These are phyloP conservation scores for Hirtodrosophila histrioides DNA, from an alignment of 2,888 invertebrate species.

Conservation along the genomic window DNA sequence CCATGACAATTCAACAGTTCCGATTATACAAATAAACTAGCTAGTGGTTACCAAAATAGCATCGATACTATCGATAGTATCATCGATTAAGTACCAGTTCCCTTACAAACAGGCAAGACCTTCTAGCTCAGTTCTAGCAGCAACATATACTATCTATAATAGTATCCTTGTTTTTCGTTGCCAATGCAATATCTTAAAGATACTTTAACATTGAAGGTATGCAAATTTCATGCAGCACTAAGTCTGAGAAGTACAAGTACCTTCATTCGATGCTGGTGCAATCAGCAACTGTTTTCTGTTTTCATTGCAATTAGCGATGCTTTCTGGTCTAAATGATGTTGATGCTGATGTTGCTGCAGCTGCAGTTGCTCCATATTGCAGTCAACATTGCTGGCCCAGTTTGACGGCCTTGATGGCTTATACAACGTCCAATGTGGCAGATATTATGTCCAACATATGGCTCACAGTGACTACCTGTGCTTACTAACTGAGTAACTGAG, in stretches of 20 bases:
- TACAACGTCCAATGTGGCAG: conserved; percentile 4
- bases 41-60: too few species aligned
- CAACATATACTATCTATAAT: too few species aligned
- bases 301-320: conserved; percentile 59
- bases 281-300: conserved; percentile 70
- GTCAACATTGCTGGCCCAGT: conserved; percentile 7
- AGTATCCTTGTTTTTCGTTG: too few species aligned
- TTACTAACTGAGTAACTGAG: background rate
- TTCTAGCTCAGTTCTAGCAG: too few species aligned
- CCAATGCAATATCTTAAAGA: too few species aligned
- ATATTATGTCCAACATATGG: conserved; percentile 1
- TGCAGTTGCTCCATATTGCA: conserved; percentile 11
- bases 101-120: too few species aligned
- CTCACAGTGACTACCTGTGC: too few species aligned
- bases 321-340: conserved; percentile 21
- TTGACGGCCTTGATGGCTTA: background rate
- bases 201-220: too few species aligned
- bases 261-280: conserved; percentile 16
- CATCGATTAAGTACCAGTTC: too few species aligned
- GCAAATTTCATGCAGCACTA: background rate
- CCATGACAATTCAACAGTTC: too few species aligned
- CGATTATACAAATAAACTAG: too few species aligned
- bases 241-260: background rate
- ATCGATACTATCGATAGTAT: too few species aligned
- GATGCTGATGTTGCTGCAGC: background rate